phyloP scores from a whole-genome alignment of 2,888 invertebrate genomes.

The Melanargia galathea region DNA sequence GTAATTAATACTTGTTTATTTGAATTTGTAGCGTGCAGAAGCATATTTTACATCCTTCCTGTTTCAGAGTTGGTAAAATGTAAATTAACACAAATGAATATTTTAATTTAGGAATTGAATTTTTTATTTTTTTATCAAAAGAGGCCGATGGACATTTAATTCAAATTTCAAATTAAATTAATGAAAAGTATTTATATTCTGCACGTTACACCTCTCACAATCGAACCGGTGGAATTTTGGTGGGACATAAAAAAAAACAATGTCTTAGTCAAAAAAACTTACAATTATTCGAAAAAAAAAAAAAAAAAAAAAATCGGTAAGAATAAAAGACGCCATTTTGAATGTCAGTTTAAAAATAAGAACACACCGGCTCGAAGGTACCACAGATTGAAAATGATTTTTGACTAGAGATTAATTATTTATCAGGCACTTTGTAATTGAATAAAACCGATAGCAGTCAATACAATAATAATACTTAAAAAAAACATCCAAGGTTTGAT shows the following conservation, averaged over 20 bases:
- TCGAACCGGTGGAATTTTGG: background rate
- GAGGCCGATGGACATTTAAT: background rate
- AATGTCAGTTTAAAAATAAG: too few species aligned
- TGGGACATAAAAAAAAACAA: constrained; percentile 1
- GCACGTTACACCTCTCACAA: constrained; percentile 9
- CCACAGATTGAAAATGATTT: constrained; percentile 11
- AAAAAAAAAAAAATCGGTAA: too few species aligned
- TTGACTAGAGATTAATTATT: constrained; percentile 29
- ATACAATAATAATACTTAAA: constrained; percentile 14
- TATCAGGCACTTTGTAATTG: constrained; percentile 30
- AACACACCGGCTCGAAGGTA: constrained; percentile 1
- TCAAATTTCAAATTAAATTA: background rate
- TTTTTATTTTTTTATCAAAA: too few species aligned
- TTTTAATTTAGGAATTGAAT: too few species aligned
- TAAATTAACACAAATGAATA: too few species aligned
- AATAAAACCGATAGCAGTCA: constrained; percentile 19
- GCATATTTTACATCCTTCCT: background rate
- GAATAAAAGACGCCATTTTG: too few species aligned
- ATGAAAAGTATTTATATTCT: background rate
- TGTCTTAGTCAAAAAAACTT: background rate
- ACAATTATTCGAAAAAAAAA: background rate
- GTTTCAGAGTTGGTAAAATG: too few species aligned
- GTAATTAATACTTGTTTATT: background rate
- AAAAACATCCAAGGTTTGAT: background rate
- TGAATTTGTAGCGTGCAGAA: constrained; percentile 23